These are phyloP conservation scores for Mus spicilegus DNA, from an alignment of 2,113 vertebrate species.

Conservation along the genomic window DNA sequence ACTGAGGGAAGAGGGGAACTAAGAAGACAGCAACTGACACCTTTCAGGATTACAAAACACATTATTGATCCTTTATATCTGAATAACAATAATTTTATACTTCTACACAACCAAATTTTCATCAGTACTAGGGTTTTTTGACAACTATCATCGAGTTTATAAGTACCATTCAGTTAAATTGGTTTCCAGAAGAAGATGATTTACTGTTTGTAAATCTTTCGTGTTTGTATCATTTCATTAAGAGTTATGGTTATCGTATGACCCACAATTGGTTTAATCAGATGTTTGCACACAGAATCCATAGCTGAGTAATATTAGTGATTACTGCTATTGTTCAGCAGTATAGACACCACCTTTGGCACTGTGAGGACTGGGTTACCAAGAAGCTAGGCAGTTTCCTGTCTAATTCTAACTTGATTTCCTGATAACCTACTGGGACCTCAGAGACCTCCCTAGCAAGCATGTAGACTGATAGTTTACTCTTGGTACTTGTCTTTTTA, in stretches of 20 bases:
- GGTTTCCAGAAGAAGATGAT: not conserved
- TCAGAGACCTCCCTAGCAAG: too few species aligned
- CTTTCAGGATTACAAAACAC: not conserved
- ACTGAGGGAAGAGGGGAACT: not conserved
- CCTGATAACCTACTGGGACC: too few species aligned
- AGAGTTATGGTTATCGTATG: not conserved
- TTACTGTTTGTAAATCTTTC: not conserved
- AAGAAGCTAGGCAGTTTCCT: too few species aligned
- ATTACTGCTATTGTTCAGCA: too few species aligned
- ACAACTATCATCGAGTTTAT: not conserved
- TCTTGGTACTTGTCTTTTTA: not conserved
- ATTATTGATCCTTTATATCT: not conserved
- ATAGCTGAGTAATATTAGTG: too few species aligned
- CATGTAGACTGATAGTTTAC: not conserved
- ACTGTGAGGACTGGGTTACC: too few species aligned
- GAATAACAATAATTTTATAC: not conserved
- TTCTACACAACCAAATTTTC: not conserved
- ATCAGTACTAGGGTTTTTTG: not conserved
- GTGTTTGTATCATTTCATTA: not conserved
- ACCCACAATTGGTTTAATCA: not conserved
- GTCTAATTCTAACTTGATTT: too few species aligned
- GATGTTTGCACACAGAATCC: too few species aligned
- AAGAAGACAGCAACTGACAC: not conserved
- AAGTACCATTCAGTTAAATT: constrained; percentile 12
- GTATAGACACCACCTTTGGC: too few species aligned